Evolutionary conservation across 2,888 invertebrate genomes (phyloP).

Genomic region (Lepidocyrtinus sp.): DNA sequence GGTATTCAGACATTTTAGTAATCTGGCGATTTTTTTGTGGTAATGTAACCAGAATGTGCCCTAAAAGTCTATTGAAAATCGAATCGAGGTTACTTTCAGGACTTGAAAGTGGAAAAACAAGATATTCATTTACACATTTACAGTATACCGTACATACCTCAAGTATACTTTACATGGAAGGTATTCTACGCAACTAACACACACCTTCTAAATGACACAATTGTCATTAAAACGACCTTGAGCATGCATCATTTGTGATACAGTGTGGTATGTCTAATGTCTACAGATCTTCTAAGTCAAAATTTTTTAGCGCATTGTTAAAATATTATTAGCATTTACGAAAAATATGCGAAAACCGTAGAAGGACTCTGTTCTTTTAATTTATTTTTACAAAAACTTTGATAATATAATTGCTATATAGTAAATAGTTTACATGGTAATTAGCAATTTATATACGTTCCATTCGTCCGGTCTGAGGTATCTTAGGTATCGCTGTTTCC

Average conservation of each 20-base stretch:
- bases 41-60: background rate
- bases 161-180: too few relatives aligned
- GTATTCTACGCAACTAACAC: conserved; percentile 21
- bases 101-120: conserved; percentile 63
- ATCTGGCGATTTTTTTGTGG: background rate
- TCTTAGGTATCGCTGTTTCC: background rate
- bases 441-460: too few relatives aligned
- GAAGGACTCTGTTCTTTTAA: too few relatives aligned
- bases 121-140: too few relatives aligned
- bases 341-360: background rate
- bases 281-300: background rate
- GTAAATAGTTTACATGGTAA: too few relatives aligned
- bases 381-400: too few relatives aligned
- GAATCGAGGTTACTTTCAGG: conserved; percentile 51
- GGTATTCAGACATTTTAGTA: too few relatives aligned
- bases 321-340: background rate
- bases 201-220: conserved; percentile 1
- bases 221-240: conserved; percentile 45
- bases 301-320: conserved; percentile 6
- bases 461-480: conserved; percentile 1
- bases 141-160: too few relatives aligned
- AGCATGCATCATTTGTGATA: conserved; percentile 23
- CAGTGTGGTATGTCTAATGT: background rate
- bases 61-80: conserved; percentile 30
- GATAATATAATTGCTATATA: too few relatives aligned